Evolutionary conservation across 2,797 vertebrate species (phyloP), one percentile per base, ranked within the genome.

Genomic region (Lacerta agilis): DNA sequence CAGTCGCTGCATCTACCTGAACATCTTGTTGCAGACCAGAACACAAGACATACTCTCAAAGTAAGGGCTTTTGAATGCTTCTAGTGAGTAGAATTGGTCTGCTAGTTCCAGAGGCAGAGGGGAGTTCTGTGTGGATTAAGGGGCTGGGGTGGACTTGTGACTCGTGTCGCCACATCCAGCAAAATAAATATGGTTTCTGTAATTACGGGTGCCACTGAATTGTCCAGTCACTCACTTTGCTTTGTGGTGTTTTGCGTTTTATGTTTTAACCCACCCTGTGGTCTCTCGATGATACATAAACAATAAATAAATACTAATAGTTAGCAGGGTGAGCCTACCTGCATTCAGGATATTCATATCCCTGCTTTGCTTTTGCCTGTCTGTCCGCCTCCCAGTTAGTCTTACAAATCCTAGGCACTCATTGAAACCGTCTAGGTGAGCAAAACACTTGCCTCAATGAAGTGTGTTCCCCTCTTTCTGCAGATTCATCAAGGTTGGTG

Each of bases 1-100:
- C 94, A 98, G 98, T 90, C 97, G 98, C 38, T 99, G 99, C 91
- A 98, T 99, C 93, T 99, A 99, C 95, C 95, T 99, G 88, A 99
- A 99, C 95, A 98, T 99, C 93, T 94, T 99, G 38, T 97, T 99
- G 88, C 98, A 99, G 95, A 99, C 98, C 0, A 98, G 97, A 1
- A 97, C 98, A 3, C 97, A 98, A 0, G 98, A 99, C 86, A 92
- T 98, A 86, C 96, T 99, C 3, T 97, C 98, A 89, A 98, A 98
- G 98, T 99, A 94, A 93, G 97, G 89, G 11, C 41, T 79, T 7
- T 33, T 41, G 5, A 71, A 7, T 29, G 49, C 45, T 82, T 23
- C 67, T 72, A 61, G 6, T 55, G 25, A 82, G 73, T 80, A 73
- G 67, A 76, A 49, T 33, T 27, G 29, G 13, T 9, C 36, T 49